Percentiles rank a stretch among this genome's conserved stretches.
Conservation (phyloP, 2,797 vertebrate species). For the Chrysocyon brachyurus region DNA sequence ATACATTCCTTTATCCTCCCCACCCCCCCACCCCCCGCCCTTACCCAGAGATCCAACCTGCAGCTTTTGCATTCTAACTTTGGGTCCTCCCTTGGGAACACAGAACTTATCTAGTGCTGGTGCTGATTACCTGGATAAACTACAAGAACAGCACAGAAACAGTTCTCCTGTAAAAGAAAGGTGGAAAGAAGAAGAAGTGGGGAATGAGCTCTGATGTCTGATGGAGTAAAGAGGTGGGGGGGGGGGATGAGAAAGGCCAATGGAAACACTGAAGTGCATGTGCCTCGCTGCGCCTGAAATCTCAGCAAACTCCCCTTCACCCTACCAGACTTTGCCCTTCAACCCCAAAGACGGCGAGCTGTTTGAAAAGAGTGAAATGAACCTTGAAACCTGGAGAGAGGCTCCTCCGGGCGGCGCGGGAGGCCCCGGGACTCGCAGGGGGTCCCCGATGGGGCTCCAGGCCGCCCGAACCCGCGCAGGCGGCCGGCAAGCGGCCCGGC, state of each 20-base stretch:
- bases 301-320: background rate
- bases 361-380: background rate
- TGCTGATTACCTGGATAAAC: background rate
- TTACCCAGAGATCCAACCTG: background rate
- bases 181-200: background rate
- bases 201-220: background rate
- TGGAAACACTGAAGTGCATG: background rate
- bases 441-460: accelerated
- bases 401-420: background rate
- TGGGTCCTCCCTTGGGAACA: background rate
- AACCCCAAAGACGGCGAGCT: background rate
- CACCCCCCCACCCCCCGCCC: no score
- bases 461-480: background rate
- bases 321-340: background rate
- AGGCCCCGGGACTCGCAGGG: background rate
- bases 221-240: background rate
- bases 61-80: background rate
- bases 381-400: background rate
- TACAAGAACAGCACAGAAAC: background rate
- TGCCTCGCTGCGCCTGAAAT: background rate
- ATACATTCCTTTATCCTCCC: background rate
- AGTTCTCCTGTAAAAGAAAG: background rate
- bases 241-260: background rate
- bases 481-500: background rate
- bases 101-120: background rate